Evolutionary conservation across 2,113 vertebrate genomes (phyloP), one percentile per base, ranked within the genome.

Genomic region (Etheostoma cragini): DNA sequence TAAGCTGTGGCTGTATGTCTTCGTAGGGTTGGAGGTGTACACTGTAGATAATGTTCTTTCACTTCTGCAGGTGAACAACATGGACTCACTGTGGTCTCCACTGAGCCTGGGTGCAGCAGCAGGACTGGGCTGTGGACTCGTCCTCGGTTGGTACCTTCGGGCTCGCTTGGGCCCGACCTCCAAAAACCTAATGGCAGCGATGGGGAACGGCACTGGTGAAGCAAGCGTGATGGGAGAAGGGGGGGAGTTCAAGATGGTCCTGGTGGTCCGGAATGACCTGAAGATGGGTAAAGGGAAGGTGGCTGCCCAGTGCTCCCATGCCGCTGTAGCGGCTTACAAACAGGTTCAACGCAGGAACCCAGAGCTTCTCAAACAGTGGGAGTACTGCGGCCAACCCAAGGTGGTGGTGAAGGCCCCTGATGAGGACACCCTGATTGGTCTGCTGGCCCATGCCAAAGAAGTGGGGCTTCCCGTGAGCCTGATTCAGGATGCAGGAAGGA

Each of bases 261-360:
- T 99, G 49, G 88, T 98, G 0, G 98, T 99, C 64, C 96, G 98
- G 33, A 97, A 93, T 0, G 98, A 99, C 87, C 86, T 99, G 77
- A 99, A 98, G 91, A 99, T 99, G 98, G 97, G 98, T 0, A 99
- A 98, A 82, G 98, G 98, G 0, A 99, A 99, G 86, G 97, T 97
- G 0, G 97, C 98, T 0, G 97, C 97, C 0, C 98, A 99, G 93
- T 99, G 98, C 38, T 95, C 97, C 42, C 98, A 99, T 0, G 98
- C 98, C 0, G 97, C 98, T 0, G 97, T 99, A 1, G 97, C 97
- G 0, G 97, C 97, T 14, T 99, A 97, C 93, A 98, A 97, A 88
- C 97, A 99, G 85, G 86, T 96, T 4, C 95, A 96, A 57, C 95
- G 90, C 53, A 96, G 95, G 85, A 96, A 97, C 74, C 97, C 97